Evolutionary conservation across 2,888 invertebrate genomes (phyloP).

Genomic region (Epistrophe eligans): DNA sequence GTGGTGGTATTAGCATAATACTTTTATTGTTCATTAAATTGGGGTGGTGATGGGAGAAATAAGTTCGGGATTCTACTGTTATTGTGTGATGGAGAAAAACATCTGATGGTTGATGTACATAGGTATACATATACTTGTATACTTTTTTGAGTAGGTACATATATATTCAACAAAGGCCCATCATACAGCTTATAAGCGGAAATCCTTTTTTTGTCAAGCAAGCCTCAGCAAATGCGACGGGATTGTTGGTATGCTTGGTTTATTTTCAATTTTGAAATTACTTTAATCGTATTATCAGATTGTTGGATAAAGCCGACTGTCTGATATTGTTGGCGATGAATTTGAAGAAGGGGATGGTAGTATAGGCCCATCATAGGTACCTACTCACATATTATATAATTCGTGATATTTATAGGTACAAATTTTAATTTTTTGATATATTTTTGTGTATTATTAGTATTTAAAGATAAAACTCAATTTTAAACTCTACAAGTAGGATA

Average conservation of each 20-base stretch:
- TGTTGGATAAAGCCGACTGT: conserved; percentile 31
- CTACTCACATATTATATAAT: not conserved
- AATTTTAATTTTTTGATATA: too few relatives aligned
- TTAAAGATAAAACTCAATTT: too few relatives aligned
- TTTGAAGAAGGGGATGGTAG: not conserved
- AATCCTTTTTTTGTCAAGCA: conserved; percentile 44
- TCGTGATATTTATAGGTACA: not conserved
- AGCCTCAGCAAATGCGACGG: conserved; percentile 27
- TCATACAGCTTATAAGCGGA: conserved; percentile 50
- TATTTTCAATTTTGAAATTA: conserved; percentile 64
- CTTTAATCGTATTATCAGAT: conserved; percentile 64
- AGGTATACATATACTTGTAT: not conserved
- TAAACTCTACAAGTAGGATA: too few relatives aligned
- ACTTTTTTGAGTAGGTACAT: not conserved
- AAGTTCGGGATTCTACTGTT: conserved; percentile 46
- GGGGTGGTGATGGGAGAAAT: conserved; percentile 5
- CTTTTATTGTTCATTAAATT: conserved; percentile 71
- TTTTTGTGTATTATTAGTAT: too few relatives aligned
- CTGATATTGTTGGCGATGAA: not conserved
- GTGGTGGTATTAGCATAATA: conserved; percentile 74
- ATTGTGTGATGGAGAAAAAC: conserved; percentile 49
- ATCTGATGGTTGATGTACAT: conserved; percentile 46
- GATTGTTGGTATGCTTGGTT: conserved; percentile 61
- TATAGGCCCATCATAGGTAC: not conserved
- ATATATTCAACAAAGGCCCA: conserved; percentile 40